A percentile compares a stretch with the other conserved stretches of the same genome.
Conservation (phyloP, 35 echinoderm and acorn worm species). For the Ophiothrix spiculata region DNA sequence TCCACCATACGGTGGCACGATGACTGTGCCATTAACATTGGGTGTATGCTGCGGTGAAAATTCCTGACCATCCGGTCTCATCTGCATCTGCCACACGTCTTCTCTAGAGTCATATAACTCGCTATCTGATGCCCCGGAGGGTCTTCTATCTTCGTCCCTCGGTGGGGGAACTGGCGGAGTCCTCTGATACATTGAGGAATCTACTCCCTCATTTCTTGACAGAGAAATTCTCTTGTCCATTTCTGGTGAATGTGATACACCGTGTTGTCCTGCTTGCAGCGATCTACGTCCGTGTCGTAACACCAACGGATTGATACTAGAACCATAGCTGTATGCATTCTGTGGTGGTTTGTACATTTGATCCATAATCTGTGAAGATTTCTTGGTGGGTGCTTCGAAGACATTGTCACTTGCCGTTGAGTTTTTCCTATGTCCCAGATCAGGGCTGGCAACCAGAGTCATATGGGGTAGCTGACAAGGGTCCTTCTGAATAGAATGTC, state of each 20-base stretch:
- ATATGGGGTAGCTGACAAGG: conserved; percentile 35
- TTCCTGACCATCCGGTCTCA: conserved; percentile 15
- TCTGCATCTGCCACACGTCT: conserved; percentile 28
- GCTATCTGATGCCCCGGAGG: conserved; percentile 20
- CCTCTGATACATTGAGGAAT: neutral
- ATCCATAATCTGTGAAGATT: neutral
- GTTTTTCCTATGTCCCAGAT: neutral
- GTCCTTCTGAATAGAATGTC: conserved; percentile 2
- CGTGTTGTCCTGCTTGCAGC: neutral
- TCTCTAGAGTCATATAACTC: conserved; percentile 9
- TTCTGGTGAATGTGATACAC: neutral
- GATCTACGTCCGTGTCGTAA: neutral
- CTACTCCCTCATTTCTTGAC: conserved; percentile 8
- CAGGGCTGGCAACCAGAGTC: conserved; percentile 11
- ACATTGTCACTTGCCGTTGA: conserved; percentile 14
- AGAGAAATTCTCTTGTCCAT: neutral
- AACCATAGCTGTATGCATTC: conserved; percentile 11
- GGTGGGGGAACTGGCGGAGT: neutral
- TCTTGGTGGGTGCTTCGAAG: neutral
- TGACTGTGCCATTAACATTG: neutral
- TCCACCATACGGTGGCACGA: neutral
- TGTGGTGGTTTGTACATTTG: conserved; percentile 1
- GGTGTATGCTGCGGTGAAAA: conserved; percentile 9
- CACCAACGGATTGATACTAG: neutral
- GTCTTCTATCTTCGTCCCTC: conserved; percentile 17